Base-by-base conservation (phyloP, 2,888 invertebrate genomes). In the Agrotis puta region DNA sequence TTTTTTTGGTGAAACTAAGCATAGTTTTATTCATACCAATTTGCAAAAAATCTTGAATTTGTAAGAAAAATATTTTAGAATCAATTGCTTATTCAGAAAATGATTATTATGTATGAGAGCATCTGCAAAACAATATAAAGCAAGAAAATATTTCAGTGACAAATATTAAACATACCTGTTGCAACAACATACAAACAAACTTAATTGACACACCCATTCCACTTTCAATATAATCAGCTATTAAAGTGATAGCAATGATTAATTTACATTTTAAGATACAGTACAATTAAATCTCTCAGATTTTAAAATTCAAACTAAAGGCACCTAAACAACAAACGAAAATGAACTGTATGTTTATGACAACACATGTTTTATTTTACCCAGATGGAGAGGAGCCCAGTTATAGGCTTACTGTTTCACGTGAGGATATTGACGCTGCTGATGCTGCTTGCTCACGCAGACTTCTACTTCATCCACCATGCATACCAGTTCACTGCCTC, bases 321-420 rank as follows among this genome's bases (percentile, higher is more conserved):
- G 7, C 7, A 13, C 0, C 20, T 33, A 45, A 22, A 50, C 22
- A 3, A 7, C 16, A 16, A n/a, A 45, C 14, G 18, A 50, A 43
- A 71, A 43, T 20, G 14, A 20, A 47, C 5, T 24, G 0, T 20
- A 47, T 47, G 13, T 3, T 24, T 18, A 39, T 3, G 9, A 2
- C 33, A 7, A 54, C 7, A 54, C 7, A 54, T 54, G 20, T 57
- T n/a, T 20, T 9, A 33, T 73, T 70, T 63, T 79, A 88, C 89
- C 58, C 75, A 99, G 99, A 99, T 99, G 99, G 99, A 99, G 95
- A 97, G 99, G 90, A 99, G 99, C 94, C 99, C 99, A 33, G 98
- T 99, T 0, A 99, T 99, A 88, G 98, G 99, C 64, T 97, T 98
- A 97, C 91, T 99, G 70, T 99, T 99, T 94, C 99, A 99, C 92